These are phyloP conservation scores for Helicolenus hilgendorfi DNA, from an alignment of 2,797 vertebrate genomes.

Conservation along the genomic window DNA sequence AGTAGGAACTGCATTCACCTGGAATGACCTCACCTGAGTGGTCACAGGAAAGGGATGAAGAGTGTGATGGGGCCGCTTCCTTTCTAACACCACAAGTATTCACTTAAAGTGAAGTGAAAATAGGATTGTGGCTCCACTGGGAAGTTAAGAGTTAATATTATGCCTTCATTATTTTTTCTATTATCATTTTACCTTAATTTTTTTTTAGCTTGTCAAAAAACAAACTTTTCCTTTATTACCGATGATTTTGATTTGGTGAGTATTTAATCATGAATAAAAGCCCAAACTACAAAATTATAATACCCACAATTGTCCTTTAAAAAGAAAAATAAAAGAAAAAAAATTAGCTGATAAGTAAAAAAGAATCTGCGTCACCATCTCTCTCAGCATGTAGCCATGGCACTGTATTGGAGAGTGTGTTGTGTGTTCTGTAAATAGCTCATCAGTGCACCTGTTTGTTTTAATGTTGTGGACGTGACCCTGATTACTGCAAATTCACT, in stretches of 20 bases:
- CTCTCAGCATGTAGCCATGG: not conserved
- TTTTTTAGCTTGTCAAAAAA: not conserved
- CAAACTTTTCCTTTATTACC: not conserved
- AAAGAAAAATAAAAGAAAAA: rapidly evolving
- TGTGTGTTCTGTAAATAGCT: conserved; percentile 72
- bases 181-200: not conserved
- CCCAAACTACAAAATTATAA: not conserved
- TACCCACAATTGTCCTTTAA: not conserved
- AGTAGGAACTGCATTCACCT: conserved; percentile 33
- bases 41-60: conserved; percentile 22
- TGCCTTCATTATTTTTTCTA: not conserved
- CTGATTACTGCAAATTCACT: conserved; percentile 77
- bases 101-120: not conserved
- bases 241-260: no score
- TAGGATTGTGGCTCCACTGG: rapidly evolving
- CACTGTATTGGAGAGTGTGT: not conserved
- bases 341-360: not conserved
- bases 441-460: conserved; percentile 60
- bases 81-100: not conserved
- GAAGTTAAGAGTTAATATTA: not conserved
- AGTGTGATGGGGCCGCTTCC: not conserved
- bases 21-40: conserved; percentile 53
- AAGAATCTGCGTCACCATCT: not conserved
- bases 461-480: conserved; percentile 70
- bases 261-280: not conserved